Base-by-base conservation (phyloP, 2,888 invertebrate species). In the Cerastis leucographa region DNA sequence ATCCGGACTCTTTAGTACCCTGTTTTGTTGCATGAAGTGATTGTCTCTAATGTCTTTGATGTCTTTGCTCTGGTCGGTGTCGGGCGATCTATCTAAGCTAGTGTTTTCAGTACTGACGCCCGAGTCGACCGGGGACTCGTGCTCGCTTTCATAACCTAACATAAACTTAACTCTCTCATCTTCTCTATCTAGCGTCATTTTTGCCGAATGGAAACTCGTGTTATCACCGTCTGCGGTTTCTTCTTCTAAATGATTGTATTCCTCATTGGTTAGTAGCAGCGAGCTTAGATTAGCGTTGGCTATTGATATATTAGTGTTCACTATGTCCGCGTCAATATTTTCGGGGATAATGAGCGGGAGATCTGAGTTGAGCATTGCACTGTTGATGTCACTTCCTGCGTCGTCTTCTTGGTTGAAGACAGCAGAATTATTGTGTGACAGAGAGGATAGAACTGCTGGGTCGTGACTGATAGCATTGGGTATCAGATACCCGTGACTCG, bases 91-190 rank as follows among this genome's bases (percentile, higher is more conserved):
- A 91, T 97, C 97, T 89, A 98, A 93, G 88, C 98, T 98, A 49
- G 98, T 98, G 84, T 97, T 98, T 91, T 98, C 98, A 42, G 98
- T 98, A 89, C 98, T 98, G 70, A 98, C 97, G 0, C 98, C 98
- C 0, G 98, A 98, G 91, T 98, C 98, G 0, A 87, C 95, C 0
- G 96, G 94, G 56, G 96, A 96, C 82, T 96, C 95, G 78, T 96
- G 96, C 17, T 97, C 97, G 76, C 96, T 97, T 56, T 97, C 97
- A 59, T 97, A 96, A 6, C 96, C 97, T 68, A 97, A 89, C 93
- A 96, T 95, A 84, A 97, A 97, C 84, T 95, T 96, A 25, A 96
- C 95, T 83, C 93, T 93, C 35, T 94, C 95, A 2, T 94, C 94
- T 5, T 90, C 94, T 83, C 81, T 91, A 51, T 94, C 94, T 82